phyloP scores from a whole-genome alignment of 1,140 invertebrate genomes.

The Ruditapes philippinarum region DNA sequence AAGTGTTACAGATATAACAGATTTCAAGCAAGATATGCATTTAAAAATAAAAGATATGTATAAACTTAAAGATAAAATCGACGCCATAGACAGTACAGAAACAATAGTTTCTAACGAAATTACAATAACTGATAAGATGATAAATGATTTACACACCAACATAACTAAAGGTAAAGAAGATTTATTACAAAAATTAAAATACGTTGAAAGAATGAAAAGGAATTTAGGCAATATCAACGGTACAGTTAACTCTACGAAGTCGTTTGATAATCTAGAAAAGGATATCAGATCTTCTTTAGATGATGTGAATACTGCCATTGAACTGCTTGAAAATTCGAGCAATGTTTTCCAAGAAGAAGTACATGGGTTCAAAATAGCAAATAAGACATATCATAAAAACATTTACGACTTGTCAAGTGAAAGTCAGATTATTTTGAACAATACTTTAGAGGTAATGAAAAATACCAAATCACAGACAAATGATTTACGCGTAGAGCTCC shows the following conservation, averaged over 20 bases:
- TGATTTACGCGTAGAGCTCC: background rate
- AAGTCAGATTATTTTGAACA: background rate
- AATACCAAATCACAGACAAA: background rate
- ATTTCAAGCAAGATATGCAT: background rate
- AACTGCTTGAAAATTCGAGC: background rate
- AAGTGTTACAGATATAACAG: background rate
- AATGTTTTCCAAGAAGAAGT: background rate
- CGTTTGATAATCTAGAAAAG: constrained; percentile 29
- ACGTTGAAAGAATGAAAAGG: background rate
- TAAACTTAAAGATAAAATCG: background rate
- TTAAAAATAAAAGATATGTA: background rate
- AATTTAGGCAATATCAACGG: constrained; percentile 44
- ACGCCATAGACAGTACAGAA: constrained; percentile 21
- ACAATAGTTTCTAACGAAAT: background rate
- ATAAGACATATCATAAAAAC: constrained; percentile 8
- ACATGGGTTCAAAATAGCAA: background rate
- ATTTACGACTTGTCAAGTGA: background rate
- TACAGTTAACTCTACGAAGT: background rate
- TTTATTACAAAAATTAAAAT: background rate
- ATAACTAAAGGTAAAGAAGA: background rate
- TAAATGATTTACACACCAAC: background rate
- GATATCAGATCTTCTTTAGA: background rate
- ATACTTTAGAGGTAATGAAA: background rate
- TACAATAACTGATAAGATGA: background rate
- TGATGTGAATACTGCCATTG: background rate